Conservation (phyloP, 1,140 invertebrate species). For the Eriosoma lanigerum region DNA sequence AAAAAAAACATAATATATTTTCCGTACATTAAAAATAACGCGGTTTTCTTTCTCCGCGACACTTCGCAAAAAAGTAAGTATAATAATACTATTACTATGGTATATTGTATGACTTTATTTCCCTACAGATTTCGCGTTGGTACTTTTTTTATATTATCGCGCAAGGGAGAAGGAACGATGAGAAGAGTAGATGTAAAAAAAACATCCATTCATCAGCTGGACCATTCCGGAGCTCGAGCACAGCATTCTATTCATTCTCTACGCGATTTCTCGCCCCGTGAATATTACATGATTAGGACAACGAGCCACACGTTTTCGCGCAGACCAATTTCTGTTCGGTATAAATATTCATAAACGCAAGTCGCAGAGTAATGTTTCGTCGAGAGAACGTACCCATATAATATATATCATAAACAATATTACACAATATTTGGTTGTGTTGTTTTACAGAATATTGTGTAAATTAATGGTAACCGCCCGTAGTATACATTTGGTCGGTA, state of each 20-base stretch:
- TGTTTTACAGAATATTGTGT: too few species aligned
- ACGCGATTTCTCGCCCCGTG: too few species aligned
- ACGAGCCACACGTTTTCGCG: slow-evolving; percentile 10
- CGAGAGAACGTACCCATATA: too few species aligned
- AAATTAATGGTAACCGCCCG: too few species aligned
- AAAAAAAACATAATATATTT: too few species aligned
- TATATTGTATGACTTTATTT: slow-evolving; percentile 22
- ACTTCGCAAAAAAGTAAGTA: neutral
- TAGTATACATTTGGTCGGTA: too few species aligned
- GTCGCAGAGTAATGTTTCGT: neutral
- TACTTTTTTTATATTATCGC: neutral
- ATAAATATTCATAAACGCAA: slow-evolving; percentile 21
- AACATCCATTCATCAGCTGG: slow-evolving; percentile 23
- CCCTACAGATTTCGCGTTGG: slow-evolving; percentile 3
- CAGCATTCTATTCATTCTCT: too few species aligned
- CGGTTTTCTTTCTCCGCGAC: neutral
- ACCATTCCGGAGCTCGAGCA: neutral
- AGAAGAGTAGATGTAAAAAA: too few species aligned
- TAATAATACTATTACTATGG: neutral
- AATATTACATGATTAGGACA: slow-evolving; percentile 23
- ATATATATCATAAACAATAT: too few species aligned
- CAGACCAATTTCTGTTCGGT: neutral
- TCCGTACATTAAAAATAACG: too few species aligned
- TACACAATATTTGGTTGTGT: too few species aligned
- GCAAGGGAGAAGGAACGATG: too few species aligned